Evolutionary conservation across 2,797 vertebrate species (phyloP).

Genomic region (Aeoliscus strigatus): DNA sequence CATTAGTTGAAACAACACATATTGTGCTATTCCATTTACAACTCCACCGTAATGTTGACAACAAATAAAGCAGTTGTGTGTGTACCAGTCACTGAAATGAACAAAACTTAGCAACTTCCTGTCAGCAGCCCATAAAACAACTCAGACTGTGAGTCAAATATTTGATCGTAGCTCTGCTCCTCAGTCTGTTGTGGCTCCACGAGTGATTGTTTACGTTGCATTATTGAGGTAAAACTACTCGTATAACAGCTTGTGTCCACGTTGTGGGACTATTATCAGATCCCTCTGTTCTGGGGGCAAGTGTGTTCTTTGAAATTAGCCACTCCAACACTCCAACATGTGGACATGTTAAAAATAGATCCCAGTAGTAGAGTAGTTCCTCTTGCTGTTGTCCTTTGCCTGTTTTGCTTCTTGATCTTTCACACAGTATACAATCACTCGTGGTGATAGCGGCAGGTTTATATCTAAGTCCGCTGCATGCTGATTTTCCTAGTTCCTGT

Average conservation of each 20-base stretch:
- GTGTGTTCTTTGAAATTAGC: conserved; percentile 50
- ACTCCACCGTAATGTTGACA: too few relatives aligned
- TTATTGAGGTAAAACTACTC: conserved; percentile 56
- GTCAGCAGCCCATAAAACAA: too few relatives aligned
- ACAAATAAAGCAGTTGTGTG: too few relatives aligned
- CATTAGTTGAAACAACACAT: too few relatives aligned
- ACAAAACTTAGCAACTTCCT: too few relatives aligned
- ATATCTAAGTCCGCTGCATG: conserved; percentile 54
- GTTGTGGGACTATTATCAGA: conserved; percentile 56
- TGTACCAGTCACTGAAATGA: too few relatives aligned
- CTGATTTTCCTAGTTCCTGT: conserved; percentile 6
- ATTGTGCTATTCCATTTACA: too few relatives aligned
- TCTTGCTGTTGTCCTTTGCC: conserved; percentile 5
- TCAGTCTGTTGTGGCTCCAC: conserved; percentile 34
- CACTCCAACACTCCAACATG: conserved; percentile 23
- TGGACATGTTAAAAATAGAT: conserved; percentile 21
- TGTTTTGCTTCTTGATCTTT: background rate
- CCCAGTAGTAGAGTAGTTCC: background rate
- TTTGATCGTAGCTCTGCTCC: conserved; percentile 9
- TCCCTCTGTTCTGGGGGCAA: too few relatives aligned
- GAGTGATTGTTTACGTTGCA: conserved; percentile 58
- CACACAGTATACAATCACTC: conserved; percentile 6
- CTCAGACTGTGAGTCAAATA: too few relatives aligned
- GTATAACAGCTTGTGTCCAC: conserved; percentile 52
- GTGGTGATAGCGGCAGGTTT: conserved; percentile 46